Percentiles rank a stretch among this genome's conserved stretches.
Conservation (phyloP, 2,888 invertebrate genomes). For the Poecilus cupreus region DNA sequence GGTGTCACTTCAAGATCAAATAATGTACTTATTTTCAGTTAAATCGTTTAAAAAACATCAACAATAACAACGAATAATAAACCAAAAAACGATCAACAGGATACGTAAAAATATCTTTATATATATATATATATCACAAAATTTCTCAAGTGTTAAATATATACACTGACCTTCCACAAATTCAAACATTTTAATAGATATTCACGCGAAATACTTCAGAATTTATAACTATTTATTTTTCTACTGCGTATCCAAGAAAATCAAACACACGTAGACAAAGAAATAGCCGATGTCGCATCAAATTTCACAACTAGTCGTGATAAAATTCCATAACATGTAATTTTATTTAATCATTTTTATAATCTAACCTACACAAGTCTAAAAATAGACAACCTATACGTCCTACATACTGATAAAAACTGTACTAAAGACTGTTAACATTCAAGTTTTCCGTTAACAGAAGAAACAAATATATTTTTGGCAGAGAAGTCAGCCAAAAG, state of each 20-base stretch:
- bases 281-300: too few relatives aligned
- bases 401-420: conserved; percentile 22
- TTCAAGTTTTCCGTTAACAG: background rate
- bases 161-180: background rate
- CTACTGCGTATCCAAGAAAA: too few relatives aligned
- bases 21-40: too few relatives aligned
- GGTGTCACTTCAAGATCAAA: too few relatives aligned
- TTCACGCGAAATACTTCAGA: background rate
- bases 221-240: too few relatives aligned
- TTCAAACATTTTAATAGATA: background rate
- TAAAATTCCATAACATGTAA: background rate
- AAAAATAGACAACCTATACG: background rate
- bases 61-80: too few relatives aligned
- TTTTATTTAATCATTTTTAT: conserved; percentile 10
- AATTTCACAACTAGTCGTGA: background rate
- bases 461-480: conserved; percentile 35
- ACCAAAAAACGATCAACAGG: too few relatives aligned
- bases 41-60: too few relatives aligned
- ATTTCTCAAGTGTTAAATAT: background rate
- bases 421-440: background rate
- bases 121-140: background rate
- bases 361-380: background rate
- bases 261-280: too few relatives aligned
- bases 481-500: conserved; percentile 25
- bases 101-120: too few relatives aligned